Conservation (phyloP, 2,113 vertebrate species). For the Cinclus cinclus region DNA sequence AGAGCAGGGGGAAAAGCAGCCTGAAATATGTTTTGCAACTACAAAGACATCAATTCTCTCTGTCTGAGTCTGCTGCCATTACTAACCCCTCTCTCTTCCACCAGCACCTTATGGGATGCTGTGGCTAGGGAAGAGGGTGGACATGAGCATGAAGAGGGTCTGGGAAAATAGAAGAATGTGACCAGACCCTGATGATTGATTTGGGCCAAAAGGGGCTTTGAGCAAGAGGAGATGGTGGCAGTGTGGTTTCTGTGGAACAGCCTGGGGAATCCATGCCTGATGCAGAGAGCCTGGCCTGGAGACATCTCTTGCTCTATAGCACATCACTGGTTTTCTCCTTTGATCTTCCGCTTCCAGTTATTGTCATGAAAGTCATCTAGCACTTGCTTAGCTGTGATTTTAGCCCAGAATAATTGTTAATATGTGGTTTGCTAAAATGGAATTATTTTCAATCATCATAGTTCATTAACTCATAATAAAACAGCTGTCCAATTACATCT, state of each 20-base stretch:
- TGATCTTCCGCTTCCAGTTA: neutral
- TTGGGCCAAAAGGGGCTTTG: neutral
- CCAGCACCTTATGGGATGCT: fast-evolving
- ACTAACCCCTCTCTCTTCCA: neutral
- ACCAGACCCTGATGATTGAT: neutral
- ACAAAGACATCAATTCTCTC: neutral
- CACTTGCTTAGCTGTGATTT: neutral
- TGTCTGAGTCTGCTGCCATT: neutral
- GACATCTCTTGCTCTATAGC: neutral
- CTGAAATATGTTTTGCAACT: neutral
- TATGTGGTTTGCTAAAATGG: neutral
- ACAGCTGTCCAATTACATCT: conserved; percentile 41
- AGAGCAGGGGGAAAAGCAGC: neutral
- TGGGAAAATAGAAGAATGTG: neutral
- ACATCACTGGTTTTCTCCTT: neutral
- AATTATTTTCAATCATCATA: conserved; percentile 11
- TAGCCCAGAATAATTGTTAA: neutral
- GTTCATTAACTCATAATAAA: conserved; percentile 56
- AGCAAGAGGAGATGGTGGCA: neutral
- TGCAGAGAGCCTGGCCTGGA: neutral
- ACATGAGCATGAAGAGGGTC: neutral
- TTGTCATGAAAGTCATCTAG: neutral
- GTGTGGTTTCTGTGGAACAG: neutral
- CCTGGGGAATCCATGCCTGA: neutral
- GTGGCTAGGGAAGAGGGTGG: fast-evolving